Percentiles rank a stretch among this genome's conserved stretches.
Evolutionary conservation across 1,140 invertebrate species (phyloP).

Genomic region (Drosophila parvula): DNA sequence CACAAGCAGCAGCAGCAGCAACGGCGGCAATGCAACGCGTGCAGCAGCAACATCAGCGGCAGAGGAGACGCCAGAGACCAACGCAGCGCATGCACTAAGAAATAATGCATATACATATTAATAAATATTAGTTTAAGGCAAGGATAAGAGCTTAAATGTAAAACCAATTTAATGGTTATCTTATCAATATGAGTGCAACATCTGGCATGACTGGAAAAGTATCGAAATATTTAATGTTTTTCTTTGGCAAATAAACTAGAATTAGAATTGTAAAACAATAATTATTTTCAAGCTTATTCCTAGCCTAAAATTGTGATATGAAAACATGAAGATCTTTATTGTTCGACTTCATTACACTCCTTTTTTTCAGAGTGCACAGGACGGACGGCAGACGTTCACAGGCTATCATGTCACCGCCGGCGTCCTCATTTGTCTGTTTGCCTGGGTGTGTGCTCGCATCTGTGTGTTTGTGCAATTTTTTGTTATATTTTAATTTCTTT

Average conservation of each 20-base stretch:
- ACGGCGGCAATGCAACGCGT: constrained; percentile 68
- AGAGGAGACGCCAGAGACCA: constrained; percentile 33
- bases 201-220: neutral
- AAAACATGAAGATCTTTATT: neutral
- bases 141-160: neutral
- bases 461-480: constrained; percentile 44
- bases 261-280: neutral
- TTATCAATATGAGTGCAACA: neutral
- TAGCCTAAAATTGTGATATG: neutral
- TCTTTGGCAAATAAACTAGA: neutral
- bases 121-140: neutral
- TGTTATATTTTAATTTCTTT: constrained; percentile 52
- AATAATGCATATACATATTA: neutral
- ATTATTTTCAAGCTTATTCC: neutral
- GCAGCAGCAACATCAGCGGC: constrained; percentile 49
- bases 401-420: constrained; percentile 77
- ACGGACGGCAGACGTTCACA: constrained; percentile 54
- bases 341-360: no score
- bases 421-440: constrained; percentile 78
- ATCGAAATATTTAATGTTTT: neutral
- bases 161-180: neutral
- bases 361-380: constrained; percentile 28
- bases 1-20: constrained; percentile 9
- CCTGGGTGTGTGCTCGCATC: constrained; percentile 40
- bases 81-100: constrained; percentile 24